Evolutionary conservation across 2,888 invertebrate species (phyloP), one percentile per base, ranked within the genome.

Genomic region (Acrobasis consociella): DNA sequence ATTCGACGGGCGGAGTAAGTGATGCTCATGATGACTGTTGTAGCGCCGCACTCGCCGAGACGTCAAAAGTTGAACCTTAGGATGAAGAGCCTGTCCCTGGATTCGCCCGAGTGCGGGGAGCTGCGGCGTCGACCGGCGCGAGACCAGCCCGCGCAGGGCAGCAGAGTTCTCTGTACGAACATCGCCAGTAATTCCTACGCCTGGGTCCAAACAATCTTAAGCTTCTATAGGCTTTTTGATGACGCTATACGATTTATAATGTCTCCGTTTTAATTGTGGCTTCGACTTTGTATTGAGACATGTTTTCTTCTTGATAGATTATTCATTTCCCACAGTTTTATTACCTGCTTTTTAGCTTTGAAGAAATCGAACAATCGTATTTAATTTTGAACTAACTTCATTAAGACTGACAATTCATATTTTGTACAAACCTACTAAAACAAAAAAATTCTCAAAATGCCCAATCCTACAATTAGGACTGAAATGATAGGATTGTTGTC

Each of bases 81-180:
- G 86, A 99, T 99, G 99, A 99, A 99, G 95, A 98, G 98, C 86
- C 95, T 99, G 78, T 99, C 98, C 68, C 93, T 99, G 95, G 99
- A 99, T 89, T 98, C 98, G 42, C 98, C 98, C 69, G 99, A 99
- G 89, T 97, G 97, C 77, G 96, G 97, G 67, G 97, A 97, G 85
- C 88, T 94, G 80, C 93, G 97, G 77, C 94, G 97, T 53, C 94
- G 96, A 62, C 95, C 92, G 46, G 72, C 78, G 65, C 81, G 93
- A 66, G 91, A 90, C 72, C 87, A 86, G 68, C 80, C 91, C 69
- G 86, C 93, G 65, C 92, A 93, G 81, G 91, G 94, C 86, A 94
- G 94, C 91, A 90, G 94, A 80, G 92, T 94, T 75, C 92, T 94
- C 89, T 94, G 94, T 94, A 94, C 94, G 94, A 91, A 74, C 72